Base-by-base conservation (phyloP, 2,797 vertebrate genomes). In the Melanotaenia boesemani region DNA sequence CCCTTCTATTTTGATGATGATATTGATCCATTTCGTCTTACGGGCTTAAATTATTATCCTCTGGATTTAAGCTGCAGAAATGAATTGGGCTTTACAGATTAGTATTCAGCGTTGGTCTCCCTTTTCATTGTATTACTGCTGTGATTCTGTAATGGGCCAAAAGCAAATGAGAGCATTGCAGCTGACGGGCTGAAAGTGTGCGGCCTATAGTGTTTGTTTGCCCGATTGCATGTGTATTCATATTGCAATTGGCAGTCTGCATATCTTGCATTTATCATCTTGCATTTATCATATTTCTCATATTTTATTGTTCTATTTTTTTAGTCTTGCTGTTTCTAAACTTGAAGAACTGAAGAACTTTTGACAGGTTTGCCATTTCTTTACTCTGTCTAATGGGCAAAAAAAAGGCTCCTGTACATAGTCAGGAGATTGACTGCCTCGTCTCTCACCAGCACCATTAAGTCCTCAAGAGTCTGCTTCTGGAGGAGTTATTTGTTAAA, bases 51-150 rank as follows among this genome's bases (percentile, higher is more conserved):
- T 83, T 84, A 89, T 87, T 89, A 90, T 93, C 85, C 86, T 72
- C 61, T 81, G 90, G 85, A 91, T 92, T 92, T 90, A 88, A 72
- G 76, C 76, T 79, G 78, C 70, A 83, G 83, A 86, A 86, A 89
- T 88, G 85, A 76, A 91, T 89, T 90, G 84, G 85, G 76, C 67
- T 92, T 84, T 84, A 56, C 77, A 86, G 87, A 89, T 93, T 93
- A 91, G 85, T 87, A 91, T 92, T 70, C 81, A 86, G 5, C 79
- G 81, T 86, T 83, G 77, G 85, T 56, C 86, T 86, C 74, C 70
- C 84, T 81, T 88, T 88, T 89, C 83, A 86, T 85, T 84, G 82
- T 88, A 89, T 91, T 88, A 85, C 91, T 85, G 91, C 85, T 89
- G 85, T 91, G 85, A 90, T 88, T 91, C 81, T 86, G 75, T 88